These are phyloP conservation scores for Volucella inflata DNA, from an alignment of 2,888 invertebrate genomes.

Conservation along the genomic window DNA sequence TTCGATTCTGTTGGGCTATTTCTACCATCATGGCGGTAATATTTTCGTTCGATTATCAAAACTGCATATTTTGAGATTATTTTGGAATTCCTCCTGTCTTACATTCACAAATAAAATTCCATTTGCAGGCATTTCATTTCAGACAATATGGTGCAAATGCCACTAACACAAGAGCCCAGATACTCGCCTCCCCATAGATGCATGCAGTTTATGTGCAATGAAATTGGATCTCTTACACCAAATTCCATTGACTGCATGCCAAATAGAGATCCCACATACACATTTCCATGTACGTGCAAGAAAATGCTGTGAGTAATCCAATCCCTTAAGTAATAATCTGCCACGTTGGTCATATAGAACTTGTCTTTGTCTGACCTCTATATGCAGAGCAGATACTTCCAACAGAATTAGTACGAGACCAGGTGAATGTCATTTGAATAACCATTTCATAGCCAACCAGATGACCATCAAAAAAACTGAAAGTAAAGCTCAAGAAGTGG, in stretches of 20 bases:
- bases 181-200: too few relatives aligned
- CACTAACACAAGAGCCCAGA: too few relatives aligned
- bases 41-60: too few relatives aligned
- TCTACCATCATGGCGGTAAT: too few relatives aligned
- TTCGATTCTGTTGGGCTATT: too few relatives aligned
- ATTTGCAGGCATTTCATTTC: too few relatives aligned
- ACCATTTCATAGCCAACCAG: conserved; percentile 36
- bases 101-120: too few relatives aligned
- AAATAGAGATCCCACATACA: conserved; percentile 27
- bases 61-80: too few relatives aligned
- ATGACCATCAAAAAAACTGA: conserved; percentile 68
- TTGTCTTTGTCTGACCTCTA: conserved; percentile 51
- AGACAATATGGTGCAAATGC: too few relatives aligned
- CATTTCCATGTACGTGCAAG: background rate
- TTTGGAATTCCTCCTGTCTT: too few relatives aligned
- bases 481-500: conserved; percentile 63
- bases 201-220: conserved; percentile 29
- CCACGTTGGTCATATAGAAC: conserved; percentile 10
- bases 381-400: conserved; percentile 46
- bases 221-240: conserved; percentile 48
- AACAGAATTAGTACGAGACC: conserved; percentile 76
- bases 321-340: conserved; percentile 63
- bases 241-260: conserved; percentile 50
- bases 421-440: conserved; percentile 72
- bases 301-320: conserved; percentile 60